Percentiles rank a stretch among this genome's conserved stretches.
These are phyloP conservation scores for Aelia acuminata DNA, from an alignment of 2,888 invertebrate species.

Conservation along the genomic window DNA sequence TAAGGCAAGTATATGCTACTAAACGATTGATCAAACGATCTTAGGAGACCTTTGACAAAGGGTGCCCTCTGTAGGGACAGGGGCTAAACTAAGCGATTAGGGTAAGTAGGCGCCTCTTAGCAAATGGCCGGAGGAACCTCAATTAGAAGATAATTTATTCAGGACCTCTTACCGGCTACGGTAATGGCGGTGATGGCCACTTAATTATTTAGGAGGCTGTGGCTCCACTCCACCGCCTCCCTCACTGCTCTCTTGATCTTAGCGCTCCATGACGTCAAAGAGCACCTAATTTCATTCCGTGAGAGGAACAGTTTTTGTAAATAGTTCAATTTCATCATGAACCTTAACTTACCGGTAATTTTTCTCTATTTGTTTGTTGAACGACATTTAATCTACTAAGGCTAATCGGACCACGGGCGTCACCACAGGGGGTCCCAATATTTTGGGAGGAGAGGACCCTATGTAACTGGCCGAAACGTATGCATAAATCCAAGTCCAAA, in stretches of 20 bases:
- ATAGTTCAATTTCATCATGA: no score
- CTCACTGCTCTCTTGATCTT: neutral
- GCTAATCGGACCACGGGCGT: no score
- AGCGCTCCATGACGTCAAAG: neutral
- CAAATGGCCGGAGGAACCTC: neutral
- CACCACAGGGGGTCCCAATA: no score
- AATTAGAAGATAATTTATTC: slow-evolving; percentile 57
- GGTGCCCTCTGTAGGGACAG: neutral
- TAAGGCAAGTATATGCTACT: neutral
- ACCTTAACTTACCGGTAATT: no score
- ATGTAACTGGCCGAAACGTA: no score
- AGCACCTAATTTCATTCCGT: no score
- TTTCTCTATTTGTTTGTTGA: no score
- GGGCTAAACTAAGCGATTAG: slow-evolving; percentile 14
- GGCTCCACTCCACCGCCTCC: slow-evolving; percentile 27
- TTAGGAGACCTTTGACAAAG: neutral
- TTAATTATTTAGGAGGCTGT: slow-evolving; percentile 52
- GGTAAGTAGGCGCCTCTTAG: neutral
- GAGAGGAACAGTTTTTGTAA: no score
- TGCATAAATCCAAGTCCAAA: no score
- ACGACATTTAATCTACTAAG: no score
- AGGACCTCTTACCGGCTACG: slow-evolving; percentile 31
- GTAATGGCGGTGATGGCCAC: slow-evolving; percentile 55
- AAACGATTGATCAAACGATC: neutral
- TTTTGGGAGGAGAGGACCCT: no score